A percentile compares a stretch with the other conserved stretches of the same genome.
Evolutionary conservation across 2,113 vertebrate genomes (phyloP).

Genomic region (Calyptomena viridis): DNA sequence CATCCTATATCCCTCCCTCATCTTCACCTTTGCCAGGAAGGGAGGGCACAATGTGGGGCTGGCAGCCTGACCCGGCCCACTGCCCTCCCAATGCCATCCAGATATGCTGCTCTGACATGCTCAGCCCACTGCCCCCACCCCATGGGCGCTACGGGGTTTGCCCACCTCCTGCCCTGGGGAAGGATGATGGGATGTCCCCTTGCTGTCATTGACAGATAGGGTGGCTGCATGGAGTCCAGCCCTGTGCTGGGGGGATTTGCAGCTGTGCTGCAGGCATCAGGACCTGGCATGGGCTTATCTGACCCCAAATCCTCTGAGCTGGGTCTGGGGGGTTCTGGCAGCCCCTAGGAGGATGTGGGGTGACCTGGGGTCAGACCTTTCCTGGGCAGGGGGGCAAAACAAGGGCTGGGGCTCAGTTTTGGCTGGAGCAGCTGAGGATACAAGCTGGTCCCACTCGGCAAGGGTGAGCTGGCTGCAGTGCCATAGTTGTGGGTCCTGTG

Average conservation of each 20-base stretch:
- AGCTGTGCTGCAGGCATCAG: not conserved
- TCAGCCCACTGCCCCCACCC: not conserved
- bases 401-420: not conserved
- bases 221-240: not conserved
- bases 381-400: fast-evolving
- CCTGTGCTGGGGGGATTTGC: not conserved
- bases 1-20: not conserved
- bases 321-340: not conserved
- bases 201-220: fast-evolving
- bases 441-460: not conserved
- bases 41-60: not conserved
- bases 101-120: fast-evolving
- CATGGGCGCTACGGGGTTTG: not conserved
- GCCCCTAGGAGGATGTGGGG: not conserved
- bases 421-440: not conserved
- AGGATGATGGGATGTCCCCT: not conserved
- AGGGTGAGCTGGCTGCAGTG: not conserved
- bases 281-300: not conserved
- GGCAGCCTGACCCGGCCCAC: not conserved
- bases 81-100: not conserved
- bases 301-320: not conserved
- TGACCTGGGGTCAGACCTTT: not conserved
- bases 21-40: not conserved
- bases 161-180: not conserved
- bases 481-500: not conserved